Evolutionary conservation across 1,140 invertebrate species (phyloP).

Genomic region (Trypoxylus dichotomus): DNA sequence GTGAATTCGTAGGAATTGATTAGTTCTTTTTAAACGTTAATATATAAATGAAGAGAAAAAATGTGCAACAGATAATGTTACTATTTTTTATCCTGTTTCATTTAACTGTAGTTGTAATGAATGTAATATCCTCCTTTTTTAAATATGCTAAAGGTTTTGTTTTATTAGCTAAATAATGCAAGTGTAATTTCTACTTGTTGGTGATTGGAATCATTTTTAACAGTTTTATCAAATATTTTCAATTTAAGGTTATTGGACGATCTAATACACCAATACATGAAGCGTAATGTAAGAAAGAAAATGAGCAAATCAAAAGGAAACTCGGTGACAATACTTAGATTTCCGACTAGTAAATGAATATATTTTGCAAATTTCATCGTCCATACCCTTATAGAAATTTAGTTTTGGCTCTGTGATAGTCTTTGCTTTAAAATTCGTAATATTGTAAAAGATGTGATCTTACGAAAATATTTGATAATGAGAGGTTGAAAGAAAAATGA

Average conservation of each 20-base stretch:
- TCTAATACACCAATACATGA: too few relatives aligned
- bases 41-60: constrained; percentile 16
- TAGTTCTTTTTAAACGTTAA: not conserved
- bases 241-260: not conserved
- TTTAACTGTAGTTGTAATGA: not conserved
- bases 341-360: not conserved
- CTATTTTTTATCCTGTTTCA: constrained; percentile 19
- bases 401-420: constrained; percentile 50
- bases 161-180: not conserved
- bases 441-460: constrained; percentile 3
- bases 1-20: not conserved
- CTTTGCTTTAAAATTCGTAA: constrained; percentile 28
- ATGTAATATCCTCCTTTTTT: not conserved
- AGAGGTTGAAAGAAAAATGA: constrained; percentile 33
- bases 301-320: not conserved
- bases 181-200: constrained; percentile 23
- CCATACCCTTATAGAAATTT: constrained; percentile 31
- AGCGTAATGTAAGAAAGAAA: too few relatives aligned
- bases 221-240: constrained; percentile 27
- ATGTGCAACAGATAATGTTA: constrained; percentile 25
- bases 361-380: constrained; percentile 1
- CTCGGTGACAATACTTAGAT: not conserved
- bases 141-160: constrained; percentile 20
- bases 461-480: constrained; percentile 29
- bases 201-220: constrained; percentile 5